Percentiles rank a stretch among this genome's conserved stretches.
Conservation (phyloP, 2,888 invertebrate genomes). For the Caenorhabditis doughertyi region DNA sequence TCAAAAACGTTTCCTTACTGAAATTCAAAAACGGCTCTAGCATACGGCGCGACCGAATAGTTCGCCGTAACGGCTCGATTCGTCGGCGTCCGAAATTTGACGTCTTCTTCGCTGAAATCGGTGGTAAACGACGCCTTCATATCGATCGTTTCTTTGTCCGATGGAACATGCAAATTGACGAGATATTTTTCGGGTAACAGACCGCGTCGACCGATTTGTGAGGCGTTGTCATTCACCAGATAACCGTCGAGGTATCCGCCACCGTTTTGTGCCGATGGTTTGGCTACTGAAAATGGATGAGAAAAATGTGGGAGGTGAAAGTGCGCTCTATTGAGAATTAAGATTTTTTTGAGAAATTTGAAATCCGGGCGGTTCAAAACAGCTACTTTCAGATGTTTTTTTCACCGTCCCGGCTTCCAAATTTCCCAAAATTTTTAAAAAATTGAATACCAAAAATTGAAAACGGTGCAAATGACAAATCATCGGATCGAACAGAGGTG, state of each 20-base stretch:
- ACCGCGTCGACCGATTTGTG: conserved; percentile 37
- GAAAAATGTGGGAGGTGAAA: not conserved
- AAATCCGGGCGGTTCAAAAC: no score
- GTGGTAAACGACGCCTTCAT: conserved; percentile 71
- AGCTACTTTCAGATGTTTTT: no score
- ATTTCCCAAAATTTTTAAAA: no score
- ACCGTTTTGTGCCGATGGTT: conserved; percentile 24
- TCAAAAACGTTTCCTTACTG: conserved; percentile 56
- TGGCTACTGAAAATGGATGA: conserved; percentile 27
- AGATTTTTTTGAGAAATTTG: no score
- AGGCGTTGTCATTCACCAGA: conserved; percentile 42
- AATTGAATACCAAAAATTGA: conserved; percentile 43
- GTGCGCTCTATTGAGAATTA: no score
- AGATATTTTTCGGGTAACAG: conserved; percentile 12
- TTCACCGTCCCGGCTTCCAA: no score
- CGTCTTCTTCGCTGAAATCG: conserved; percentile 63
- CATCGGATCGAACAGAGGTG: conserved; percentile 45
- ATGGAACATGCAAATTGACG: conserved; percentile 31
- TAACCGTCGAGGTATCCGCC: conserved; percentile 57
- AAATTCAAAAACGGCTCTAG: conserved; percentile 69
- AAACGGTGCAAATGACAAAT: conserved; percentile 45
- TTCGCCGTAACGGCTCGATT: conserved; percentile 17
- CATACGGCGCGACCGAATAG: conserved; percentile 66
- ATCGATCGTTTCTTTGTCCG: not conserved
- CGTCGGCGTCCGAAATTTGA: conserved; percentile 47